phyloP scores from a whole-genome alignment of 2,888 invertebrate genomes.

The Drosophila austrosaltans region DNA sequence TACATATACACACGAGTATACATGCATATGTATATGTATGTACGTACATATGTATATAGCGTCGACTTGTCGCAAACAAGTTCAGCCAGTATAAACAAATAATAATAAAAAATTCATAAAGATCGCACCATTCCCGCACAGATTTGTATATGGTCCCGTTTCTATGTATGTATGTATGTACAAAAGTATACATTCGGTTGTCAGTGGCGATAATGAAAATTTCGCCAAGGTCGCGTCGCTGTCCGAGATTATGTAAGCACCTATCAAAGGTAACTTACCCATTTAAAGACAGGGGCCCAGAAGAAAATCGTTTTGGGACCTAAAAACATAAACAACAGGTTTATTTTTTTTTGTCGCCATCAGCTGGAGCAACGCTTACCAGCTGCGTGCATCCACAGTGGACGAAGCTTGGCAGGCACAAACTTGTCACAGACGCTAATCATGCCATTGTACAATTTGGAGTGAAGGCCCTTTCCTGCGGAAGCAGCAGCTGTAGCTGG shows the following conservation, averaged over 20 bases:
- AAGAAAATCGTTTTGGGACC: conserved; percentile 99
- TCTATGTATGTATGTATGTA: conserved; percentile 13
- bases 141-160: conserved; percentile 36
- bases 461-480: conserved; percentile 68
- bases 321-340: conserved; percentile 82
- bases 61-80: conserved; percentile 2
- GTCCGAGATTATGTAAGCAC: conserved; percentile 64
- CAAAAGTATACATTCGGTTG: conserved; percentile 13
- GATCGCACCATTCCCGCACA: conserved; percentile 41
- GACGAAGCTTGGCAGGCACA: conserved; percentile 91
- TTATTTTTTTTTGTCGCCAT: no score
- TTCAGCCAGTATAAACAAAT: conserved; percentile 37
- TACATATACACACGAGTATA: conserved; percentile 18
- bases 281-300: conserved; percentile 99
- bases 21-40: not conserved
- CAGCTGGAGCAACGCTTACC: conserved; percentile 85
- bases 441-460: conserved; percentile 81
- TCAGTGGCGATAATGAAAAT: conserved; percentile 65
- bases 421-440: conserved; percentile 87
- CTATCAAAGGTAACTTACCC: conserved; percentile 86
- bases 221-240: conserved; percentile 58
- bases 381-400: conserved; percentile 99
- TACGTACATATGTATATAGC: not conserved
- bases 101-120: conserved; percentile 25
- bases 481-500: conserved; percentile 48